Percentiles rank a stretch among this genome's conserved stretches.
Conservation (phyloP, 2,113 vertebrate genomes). For the Trochalopteron elliotii region DNA sequence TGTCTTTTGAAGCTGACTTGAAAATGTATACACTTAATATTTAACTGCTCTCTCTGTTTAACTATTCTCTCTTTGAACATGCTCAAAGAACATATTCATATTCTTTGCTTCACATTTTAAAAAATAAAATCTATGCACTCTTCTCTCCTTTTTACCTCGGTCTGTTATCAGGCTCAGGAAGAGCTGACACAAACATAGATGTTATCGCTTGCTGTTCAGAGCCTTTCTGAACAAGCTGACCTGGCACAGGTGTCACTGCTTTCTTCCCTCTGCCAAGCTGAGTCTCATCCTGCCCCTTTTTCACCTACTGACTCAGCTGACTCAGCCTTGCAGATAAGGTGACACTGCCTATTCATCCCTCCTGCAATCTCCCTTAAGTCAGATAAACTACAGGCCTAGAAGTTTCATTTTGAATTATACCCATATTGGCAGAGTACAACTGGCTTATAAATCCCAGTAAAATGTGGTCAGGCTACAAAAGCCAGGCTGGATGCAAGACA, state of each 20-base stretch:
- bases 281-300: neutral
- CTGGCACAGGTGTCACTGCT: neutral
- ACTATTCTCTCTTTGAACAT: neutral
- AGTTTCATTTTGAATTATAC: neutral
- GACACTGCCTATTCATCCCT: neutral
- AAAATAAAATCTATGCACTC: neutral
- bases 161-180: neutral
- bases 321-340: neutral
- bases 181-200: neutral
- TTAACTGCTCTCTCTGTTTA: neutral
- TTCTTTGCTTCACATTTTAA: neutral
- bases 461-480: neutral
- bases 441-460: neutral
- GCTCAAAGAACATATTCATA: neutral
- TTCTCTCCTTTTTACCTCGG: neutral
- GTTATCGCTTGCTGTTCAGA: neutral
- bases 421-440: neutral
- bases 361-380: neutral
- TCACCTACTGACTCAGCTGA: neutral
- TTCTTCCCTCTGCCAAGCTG: neutral
- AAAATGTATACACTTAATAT: neutral
- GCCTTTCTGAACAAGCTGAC: neutral
- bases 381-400: neutral
- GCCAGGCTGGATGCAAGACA: neutral
- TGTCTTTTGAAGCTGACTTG: neutral